These are phyloP conservation scores for Arrhopalites spinosus DNA, from an alignment of 2,888 invertebrate genomes.

Conservation along the genomic window DNA sequence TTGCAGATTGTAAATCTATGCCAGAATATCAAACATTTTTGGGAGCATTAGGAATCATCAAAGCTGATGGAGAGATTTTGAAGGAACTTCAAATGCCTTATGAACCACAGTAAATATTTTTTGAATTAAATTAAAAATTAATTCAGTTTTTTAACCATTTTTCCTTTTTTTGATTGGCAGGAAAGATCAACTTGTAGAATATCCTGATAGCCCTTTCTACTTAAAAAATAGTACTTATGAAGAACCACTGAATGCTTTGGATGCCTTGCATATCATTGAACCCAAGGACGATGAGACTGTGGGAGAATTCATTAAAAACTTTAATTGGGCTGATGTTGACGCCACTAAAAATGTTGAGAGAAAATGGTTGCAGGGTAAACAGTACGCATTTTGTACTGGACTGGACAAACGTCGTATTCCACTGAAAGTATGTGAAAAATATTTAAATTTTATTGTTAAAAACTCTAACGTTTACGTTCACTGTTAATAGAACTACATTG, in stretches of 20 bases:
- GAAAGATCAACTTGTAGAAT: slow-evolving; percentile 25
- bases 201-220: slow-evolving; percentile 31
- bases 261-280: slow-evolving; percentile 41
- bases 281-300: slow-evolving; percentile 32
- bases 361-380: slow-evolving; percentile 46
- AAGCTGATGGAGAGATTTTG: slow-evolving; percentile 58
- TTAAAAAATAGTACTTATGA: slow-evolving; percentile 25
- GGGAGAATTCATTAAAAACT: slow-evolving; percentile 36
- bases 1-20: slow-evolving; percentile 84
- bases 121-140: not conserved
- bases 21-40: slow-evolving; percentile 83
- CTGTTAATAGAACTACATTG: too few relatives aligned
- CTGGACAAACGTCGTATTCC: slow-evolving; percentile 38
- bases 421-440: slow-evolving; percentile 39
- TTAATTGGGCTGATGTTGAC: slow-evolving; percentile 28
- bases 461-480: too few relatives aligned
- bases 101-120: slow-evolving; percentile 11
- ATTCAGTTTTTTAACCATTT: too few relatives aligned
- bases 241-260: slow-evolving; percentile 34
- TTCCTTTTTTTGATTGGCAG: slow-evolving; percentile 9
- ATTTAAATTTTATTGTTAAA: not conserved
- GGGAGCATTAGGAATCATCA: slow-evolving; percentile 76
- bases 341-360: slow-evolving; percentile 36
- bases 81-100: slow-evolving; percentile 43
- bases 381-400: slow-evolving; percentile 48